Conservation (phyloP, 2,888 invertebrate genomes). For the Ferdinandea cuprea region DNA sequence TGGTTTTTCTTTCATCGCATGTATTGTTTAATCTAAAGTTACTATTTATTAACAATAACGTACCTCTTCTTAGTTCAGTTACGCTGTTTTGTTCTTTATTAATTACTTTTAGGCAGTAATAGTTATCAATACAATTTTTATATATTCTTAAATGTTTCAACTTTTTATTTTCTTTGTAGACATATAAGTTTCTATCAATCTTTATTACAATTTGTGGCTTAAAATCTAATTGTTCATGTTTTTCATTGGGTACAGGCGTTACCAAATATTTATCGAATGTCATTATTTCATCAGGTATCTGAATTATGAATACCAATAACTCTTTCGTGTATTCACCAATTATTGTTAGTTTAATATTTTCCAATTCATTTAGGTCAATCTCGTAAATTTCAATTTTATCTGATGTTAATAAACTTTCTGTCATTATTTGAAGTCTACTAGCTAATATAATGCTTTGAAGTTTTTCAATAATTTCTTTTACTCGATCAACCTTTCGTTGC, state of each 20-base stretch:
- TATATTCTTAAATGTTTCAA: slow-evolving; percentile 8
- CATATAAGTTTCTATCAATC: neutral
- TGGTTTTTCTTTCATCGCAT: slow-evolving; percentile 4
- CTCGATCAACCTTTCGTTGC: neutral
- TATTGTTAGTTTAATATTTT: slow-evolving; percentile 10
- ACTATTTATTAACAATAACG: slow-evolving; percentile 3
- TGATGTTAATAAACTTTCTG: slow-evolving; percentile 5
- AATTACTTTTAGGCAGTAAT: slow-evolving; percentile 4
- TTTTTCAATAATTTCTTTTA: slow-evolving; percentile 15
- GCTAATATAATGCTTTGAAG: slow-evolving; percentile 14
- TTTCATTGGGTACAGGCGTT: slow-evolving; percentile 7
- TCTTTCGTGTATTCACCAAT: slow-evolving; percentile 6
- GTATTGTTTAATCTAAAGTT: slow-evolving; percentile 1
- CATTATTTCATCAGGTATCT: slow-evolving; percentile 5
- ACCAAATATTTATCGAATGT: slow-evolving; percentile 14
- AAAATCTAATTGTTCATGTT: slow-evolving; percentile 7
- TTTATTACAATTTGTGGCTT: slow-evolving; percentile 12
- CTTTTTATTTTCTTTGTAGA: too few relatives aligned
- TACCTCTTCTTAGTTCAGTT: slow-evolving; percentile 3
- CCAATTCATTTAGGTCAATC: slow-evolving; percentile 7
- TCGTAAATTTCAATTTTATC: slow-evolving; percentile 11
- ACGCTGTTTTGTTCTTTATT: slow-evolving; percentile 15
- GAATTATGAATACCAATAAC: slow-evolving; percentile 7
- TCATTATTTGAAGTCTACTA: slow-evolving; percentile 9
- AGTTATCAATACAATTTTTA: slow-evolving; percentile 15